These are phyloP conservation scores for Agapornis roseicollis DNA, from an alignment of 2,113 vertebrate genomes.

Conservation along the genomic window DNA sequence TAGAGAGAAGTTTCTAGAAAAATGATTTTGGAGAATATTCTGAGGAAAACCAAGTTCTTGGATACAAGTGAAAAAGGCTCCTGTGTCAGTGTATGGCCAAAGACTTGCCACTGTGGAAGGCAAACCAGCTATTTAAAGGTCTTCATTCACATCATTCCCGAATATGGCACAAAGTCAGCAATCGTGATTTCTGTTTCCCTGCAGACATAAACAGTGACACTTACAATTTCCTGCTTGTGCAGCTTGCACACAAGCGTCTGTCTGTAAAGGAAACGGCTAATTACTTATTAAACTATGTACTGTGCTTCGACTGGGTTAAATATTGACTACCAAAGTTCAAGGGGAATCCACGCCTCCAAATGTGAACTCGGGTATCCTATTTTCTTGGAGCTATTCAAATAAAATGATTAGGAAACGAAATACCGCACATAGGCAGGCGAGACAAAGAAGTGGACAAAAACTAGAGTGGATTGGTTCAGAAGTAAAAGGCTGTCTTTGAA, in stretches of 20 bases:
- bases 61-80: neutral
- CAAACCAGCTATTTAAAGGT: neutral
- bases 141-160: neutral
- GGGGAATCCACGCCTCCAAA: neutral
- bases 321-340: slow-evolving; percentile 12
- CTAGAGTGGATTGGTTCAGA: neutral
- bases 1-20: neutral
- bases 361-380: neutral
- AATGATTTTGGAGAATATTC: neutral
- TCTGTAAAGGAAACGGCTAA: slow-evolving; percentile 24
- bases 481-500: neutral
- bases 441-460: neutral
- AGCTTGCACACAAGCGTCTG: slow-evolving; percentile 7
- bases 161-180: slow-evolving; percentile 55
- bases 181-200: slow-evolving; percentile 68
- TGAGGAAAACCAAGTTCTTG: neutral
- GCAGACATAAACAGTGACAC: slow-evolving; percentile 78
- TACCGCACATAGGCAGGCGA: neutral
- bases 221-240: slow-evolving; percentile 71
- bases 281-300: slow-evolving; percentile 57
- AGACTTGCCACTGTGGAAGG: neutral
- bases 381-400: neutral
- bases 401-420: neutral
- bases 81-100: neutral
- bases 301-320: slow-evolving; percentile 36